Base-by-base conservation (phyloP, 2,113 vertebrate genomes). In the Psephotus haematonotus region DNA sequence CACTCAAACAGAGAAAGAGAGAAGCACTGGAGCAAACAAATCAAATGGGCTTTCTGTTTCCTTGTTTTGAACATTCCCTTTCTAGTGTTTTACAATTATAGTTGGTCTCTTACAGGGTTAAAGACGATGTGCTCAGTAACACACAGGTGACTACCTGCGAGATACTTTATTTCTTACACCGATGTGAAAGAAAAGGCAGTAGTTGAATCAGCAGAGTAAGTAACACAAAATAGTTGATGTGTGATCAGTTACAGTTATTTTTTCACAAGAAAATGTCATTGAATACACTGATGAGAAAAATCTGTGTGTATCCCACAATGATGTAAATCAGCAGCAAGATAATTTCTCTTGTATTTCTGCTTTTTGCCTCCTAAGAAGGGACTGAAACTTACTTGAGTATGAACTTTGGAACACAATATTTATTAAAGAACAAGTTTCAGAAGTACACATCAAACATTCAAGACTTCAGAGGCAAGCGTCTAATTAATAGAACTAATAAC, bases 151-250 rank as follows among this genome's bases (percentile, higher is more conserved):
- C 23, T 64, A 70, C 72, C 77, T 70, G 76, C 55, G 59, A 33
- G 39, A 41, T n/a, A n/a, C n/a, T 89, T 97, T 85, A 88, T 92
- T 95, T 95, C 72, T 95, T 94, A 62, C 41, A 95, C 70, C 65
- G 39, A 76, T 19, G 52, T 69, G 71, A 68, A 87, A 59, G 33
- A 85, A 94, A 88, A 68, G 31, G 16, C 68, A 68, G 35, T 43
- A 59, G 39, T 4, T 65, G 39, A 81, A 59, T 76, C 57, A 85
- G 44, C 70, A 82, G 33, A 76, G 33, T 71, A 77, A 92, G 35
- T 71, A 77, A 92, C 70, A 95, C 31, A 90, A 91, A 82, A 91
- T 2, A 50, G 63, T 50, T 91, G 47, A 35, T 43, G 35, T 3
- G 1, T 39, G 43, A 70, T 22, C 50, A 79, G 65, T 15, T 35